phyloP scores from a whole-genome alignment of 1,140 invertebrate species.

The Batillaria attramentaria region DNA sequence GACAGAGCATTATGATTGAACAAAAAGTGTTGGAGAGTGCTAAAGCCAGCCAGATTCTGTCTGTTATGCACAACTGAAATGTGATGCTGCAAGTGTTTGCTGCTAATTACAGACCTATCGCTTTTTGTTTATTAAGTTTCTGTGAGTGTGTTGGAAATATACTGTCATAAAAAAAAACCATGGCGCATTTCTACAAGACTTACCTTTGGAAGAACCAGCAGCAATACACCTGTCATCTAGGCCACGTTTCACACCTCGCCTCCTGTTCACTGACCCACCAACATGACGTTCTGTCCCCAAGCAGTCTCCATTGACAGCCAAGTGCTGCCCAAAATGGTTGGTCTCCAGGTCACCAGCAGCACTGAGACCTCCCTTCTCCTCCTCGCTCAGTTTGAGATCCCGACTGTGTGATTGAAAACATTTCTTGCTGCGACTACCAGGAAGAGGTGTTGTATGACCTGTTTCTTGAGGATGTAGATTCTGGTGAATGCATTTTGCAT shows the following conservation, averaged over 20 bases:
- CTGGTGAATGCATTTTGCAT: not conserved
- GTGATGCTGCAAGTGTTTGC: too few relatives aligned
- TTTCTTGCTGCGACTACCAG: too few relatives aligned
- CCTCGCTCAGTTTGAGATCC: too few relatives aligned
- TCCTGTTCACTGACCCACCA: not conserved
- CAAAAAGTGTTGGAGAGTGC: too few relatives aligned
- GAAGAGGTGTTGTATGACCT: not conserved
- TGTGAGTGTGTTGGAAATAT: too few relatives aligned
- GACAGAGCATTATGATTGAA: too few relatives aligned
- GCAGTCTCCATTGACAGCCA: conserved; percentile 16
- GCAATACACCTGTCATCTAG: not conserved
- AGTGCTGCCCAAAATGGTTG: not conserved
- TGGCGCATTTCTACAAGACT: not conserved
- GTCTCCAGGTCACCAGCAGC: not conserved
- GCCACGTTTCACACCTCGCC: conserved; percentile 1
- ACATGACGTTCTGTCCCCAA: not conserved
- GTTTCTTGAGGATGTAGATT: not conserved
- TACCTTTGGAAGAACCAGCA: not conserved
- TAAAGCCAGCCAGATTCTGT: too few relatives aligned
- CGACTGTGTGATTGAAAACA: too few relatives aligned
- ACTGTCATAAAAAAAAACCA: too few relatives aligned
- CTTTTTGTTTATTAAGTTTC: too few relatives aligned
- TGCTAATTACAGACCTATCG: too few relatives aligned
- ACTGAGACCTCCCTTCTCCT: not conserved
- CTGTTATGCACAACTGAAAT: too few relatives aligned